phyloP scores from a whole-genome alignment of 2,888 invertebrate species.

The Plebejus argus region DNA sequence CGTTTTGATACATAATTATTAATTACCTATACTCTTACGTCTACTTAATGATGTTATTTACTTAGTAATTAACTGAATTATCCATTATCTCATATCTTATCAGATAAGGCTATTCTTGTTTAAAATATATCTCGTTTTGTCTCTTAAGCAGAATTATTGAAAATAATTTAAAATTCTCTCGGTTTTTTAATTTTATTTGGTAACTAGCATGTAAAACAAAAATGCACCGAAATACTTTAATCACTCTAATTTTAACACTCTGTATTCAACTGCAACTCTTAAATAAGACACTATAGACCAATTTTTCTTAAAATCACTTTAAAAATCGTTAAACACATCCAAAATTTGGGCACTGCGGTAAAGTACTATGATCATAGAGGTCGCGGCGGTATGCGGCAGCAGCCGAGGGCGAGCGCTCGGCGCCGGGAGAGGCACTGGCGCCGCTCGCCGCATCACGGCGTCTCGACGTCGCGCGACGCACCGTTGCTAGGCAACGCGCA shows the following conservation, averaged over 20 bases:
- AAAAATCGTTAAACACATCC: conserved; percentile 3
- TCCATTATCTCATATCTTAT: conserved; percentile 45
- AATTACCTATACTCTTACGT: neutral
- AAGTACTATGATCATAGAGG: conserved; percentile 12
- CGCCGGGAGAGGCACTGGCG: conserved; percentile 64
- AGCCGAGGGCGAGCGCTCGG: conserved; percentile 46
- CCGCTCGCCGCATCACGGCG: conserved; percentile 62
- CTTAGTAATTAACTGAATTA: conserved; percentile 35
- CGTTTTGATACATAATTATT: conserved; percentile 10
- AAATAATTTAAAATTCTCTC: neutral
- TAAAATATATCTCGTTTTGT: conserved; percentile 50
- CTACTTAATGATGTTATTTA: neutral
- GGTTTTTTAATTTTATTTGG: neutral
- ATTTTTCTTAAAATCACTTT: neutral
- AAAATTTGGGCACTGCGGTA: conserved; percentile 26
- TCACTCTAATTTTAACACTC: conserved; percentile 33
- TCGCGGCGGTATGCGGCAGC: conserved; percentile 35
- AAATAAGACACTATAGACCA: conserved; percentile 28
- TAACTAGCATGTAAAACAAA: neutral
- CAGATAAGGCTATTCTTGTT: conserved; percentile 46
- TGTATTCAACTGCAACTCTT: neutral
- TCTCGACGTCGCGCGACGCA: conserved; percentile 71
- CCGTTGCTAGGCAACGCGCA: conserved; percentile 70
- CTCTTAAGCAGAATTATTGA: conserved; percentile 31
- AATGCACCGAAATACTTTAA: conserved; percentile 16